Evolutionary conservation across 2,797 vertebrate species (phyloP).

Genomic region (Lemur catta): DNA sequence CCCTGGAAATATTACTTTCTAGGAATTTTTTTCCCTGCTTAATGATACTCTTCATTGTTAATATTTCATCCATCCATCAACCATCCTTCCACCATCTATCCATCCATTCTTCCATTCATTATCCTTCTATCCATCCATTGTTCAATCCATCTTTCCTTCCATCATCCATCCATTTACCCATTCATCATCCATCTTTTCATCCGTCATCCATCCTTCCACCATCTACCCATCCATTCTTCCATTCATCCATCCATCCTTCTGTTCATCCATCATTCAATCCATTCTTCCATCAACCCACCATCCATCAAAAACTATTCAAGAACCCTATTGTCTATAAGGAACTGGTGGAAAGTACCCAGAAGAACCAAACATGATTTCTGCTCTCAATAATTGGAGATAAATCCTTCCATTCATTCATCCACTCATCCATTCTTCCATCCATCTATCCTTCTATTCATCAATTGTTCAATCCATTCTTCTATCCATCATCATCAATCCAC

Average conservation of each 20-base stretch:
- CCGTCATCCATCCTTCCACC: not conserved
- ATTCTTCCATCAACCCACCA: not conserved
- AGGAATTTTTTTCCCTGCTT: not conserved
- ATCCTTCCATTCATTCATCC: not conserved
- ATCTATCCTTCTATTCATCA: not conserved
- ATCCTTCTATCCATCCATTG: too few species aligned
- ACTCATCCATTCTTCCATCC: not conserved
- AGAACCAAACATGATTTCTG: not conserved
- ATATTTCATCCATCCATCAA: not conserved
- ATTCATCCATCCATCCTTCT: not conserved
- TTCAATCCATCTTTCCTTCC: not conserved
- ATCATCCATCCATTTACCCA: not conserved
- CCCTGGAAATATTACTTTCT: not conserved
- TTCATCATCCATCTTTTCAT: not conserved
- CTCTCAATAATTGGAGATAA: not conserved
- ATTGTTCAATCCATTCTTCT: not conserved
- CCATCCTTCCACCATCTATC: not conserved
- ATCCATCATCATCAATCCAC: not conserved
- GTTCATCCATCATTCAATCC: not conserved
- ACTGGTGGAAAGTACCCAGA: not conserved
- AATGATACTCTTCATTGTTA: not conserved
- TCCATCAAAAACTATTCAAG: not conserved
- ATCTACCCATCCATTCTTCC: not conserved
- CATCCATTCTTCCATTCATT: not conserved
- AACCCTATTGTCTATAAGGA: not conserved